Conservation (phyloP, 1,140 invertebrate genomes). For the Apis florea region DNA sequence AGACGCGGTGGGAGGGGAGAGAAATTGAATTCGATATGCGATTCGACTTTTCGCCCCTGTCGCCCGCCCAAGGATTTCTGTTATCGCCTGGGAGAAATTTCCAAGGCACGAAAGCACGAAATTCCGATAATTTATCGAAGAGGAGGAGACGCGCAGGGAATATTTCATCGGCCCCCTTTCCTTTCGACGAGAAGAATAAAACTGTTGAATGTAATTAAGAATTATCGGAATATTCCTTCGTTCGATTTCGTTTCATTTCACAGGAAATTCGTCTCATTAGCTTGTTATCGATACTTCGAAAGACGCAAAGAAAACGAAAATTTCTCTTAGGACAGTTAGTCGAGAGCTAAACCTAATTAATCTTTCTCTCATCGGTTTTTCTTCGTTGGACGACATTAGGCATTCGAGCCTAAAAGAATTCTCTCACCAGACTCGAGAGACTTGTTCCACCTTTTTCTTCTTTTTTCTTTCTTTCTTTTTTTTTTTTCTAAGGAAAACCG, state of each 20-base stretch:
- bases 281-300: neutral
- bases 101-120: neutral
- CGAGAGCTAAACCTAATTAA: neutral
- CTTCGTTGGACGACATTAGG: too few relatives aligned
- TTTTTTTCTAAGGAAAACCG: neutral
- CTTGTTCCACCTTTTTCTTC: neutral
- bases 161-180: too few relatives aligned
- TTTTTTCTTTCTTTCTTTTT: neutral
- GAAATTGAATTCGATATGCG: slow-evolving; percentile 1
- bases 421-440: neutral
- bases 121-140: neutral
- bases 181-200: neutral
- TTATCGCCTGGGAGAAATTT: too few relatives aligned
- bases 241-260: neutral
- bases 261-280: neutral
- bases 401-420: too few relatives aligned
- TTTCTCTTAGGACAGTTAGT: neutral
- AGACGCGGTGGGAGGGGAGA: too few relatives aligned
- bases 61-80: neutral
- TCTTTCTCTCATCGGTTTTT: neutral
- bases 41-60: neutral
- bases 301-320: neutral
- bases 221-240: neutral
- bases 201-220: neutral
- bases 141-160: neutral